A percentile compares a stretch with the other conserved stretches of the same genome.
phyloP scores from a whole-genome alignment of 2,888 invertebrate genomes.

The Drosophila pegasa region DNA sequence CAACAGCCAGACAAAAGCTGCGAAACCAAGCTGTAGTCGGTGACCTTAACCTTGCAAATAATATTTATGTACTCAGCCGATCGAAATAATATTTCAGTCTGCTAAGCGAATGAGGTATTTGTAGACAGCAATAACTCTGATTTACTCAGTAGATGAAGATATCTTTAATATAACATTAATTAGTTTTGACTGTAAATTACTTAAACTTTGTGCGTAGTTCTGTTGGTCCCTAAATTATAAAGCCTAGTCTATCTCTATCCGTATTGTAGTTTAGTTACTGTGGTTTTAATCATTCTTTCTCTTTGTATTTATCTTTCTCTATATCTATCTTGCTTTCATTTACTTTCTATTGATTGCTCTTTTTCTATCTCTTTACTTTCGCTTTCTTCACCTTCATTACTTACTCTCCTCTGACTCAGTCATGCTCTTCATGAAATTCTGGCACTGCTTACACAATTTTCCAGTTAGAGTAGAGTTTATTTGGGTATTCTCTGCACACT shows the following conservation, averaged over 20 bases:
- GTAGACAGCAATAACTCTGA: background rate
- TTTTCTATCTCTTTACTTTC: background rate
- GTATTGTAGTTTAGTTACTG: too few species aligned
- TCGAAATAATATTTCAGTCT: conserved; percentile 25
- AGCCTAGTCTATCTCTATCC: too few species aligned
- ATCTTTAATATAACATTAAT: background rate
- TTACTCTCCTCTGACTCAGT: background rate
- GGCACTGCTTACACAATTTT: background rate
- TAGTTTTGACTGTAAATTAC: background rate
- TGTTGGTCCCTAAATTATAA: too few species aligned
- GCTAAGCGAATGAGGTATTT: background rate
- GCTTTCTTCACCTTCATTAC: background rate
- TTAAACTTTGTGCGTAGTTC: background rate
- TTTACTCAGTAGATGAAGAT: background rate
- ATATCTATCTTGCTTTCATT: background rate
- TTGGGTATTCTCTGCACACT: background rate
- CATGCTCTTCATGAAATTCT: background rate
- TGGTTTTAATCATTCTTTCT: too few species aligned
- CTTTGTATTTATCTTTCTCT: background rate
- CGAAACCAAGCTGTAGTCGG: conserved; percentile 21
- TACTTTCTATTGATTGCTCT: too few species aligned
- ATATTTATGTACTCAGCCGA: conserved; percentile 43
- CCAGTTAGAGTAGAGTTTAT: background rate
- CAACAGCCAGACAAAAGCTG: conserved; percentile 59
- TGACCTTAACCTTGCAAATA: conserved; percentile 71